Base-by-base conservation (phyloP, 2,797 vertebrate species). In the Amblyraja radiata region DNA sequence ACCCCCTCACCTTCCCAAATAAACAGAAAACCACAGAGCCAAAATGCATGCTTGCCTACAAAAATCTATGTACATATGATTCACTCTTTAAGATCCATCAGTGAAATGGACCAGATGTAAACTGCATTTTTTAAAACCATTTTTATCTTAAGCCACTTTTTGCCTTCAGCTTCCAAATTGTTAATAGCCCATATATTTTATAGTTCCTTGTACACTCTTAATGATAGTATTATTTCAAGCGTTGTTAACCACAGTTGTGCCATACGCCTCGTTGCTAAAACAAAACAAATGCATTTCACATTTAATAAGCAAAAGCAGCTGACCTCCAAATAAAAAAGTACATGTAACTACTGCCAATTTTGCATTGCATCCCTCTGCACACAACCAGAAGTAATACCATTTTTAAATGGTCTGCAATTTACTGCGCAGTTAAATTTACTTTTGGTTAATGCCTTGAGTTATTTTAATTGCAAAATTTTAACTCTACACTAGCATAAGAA, bases 61-160 rank as follows among this genome's bases (percentile, higher is more conserved):
- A 65, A 68, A 39, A 32, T 13, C 14, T 68, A 6, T 14, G 21
- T 32, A 7, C 16, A n/a, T 36, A 65, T 65, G 18, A 65, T 71
- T 90, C 63, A 36, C 65, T 36, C 7, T 39, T 71, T 90, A 71
- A 68, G 8, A 36, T 68, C 84, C 13, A 36, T 90, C 7, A 63
- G 13, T 39, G n/a, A 21, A 90, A 71, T 11, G 16, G 21, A 23
- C 32, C 65, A 71, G 36, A 39, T 68, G 81, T 28, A 1, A 90
- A 74, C 68, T 28, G 9, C n/a, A n/a, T n/a, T 68, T 90, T 39
- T n/a, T 21, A 21, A 46, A 46, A 6, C 28, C 36, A 74, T 76
- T 92, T 92, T 92, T 92, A 73, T 74, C 39, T 71, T n/a, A n/a
- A 92, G 39, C 46, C 28, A 74, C 11, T 13, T 92, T 92, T n/a